A percentile compares a stretch with the other conserved stretches of the same genome.
These are phyloP conservation scores for Oxycera nigricornis DNA, from an alignment of 2,888 invertebrate species.

Conservation along the genomic window DNA sequence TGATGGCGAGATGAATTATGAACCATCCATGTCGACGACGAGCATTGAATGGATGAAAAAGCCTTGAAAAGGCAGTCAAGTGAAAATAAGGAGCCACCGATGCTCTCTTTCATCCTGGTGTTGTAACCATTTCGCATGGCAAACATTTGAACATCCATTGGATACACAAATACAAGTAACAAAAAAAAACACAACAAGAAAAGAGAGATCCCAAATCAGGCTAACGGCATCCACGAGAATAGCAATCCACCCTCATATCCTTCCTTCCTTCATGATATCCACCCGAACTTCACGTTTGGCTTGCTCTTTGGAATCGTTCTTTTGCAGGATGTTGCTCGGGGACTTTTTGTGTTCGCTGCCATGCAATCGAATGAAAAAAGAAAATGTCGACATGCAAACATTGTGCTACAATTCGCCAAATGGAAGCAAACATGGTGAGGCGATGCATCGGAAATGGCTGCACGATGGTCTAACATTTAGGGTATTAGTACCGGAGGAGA, in stretches of 20 bases:
- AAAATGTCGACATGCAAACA: conserved; percentile 28
- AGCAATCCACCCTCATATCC: conserved; percentile 15
- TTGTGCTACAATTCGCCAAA: not conserved
- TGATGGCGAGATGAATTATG: conserved; percentile 1
- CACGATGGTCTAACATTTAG: not conserved
- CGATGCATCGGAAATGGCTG: not conserved
- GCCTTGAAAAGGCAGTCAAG: conserved; percentile 28
- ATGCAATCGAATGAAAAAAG: not conserved
- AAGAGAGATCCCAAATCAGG: not conserved
- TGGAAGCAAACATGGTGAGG: conserved; percentile 6
- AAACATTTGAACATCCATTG: conserved; percentile 16
- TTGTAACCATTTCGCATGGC: conserved; percentile 22
- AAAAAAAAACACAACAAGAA: not conserved
- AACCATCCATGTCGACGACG: conserved; percentile 12
- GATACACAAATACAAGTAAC: conserved; percentile 4
- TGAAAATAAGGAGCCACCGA: conserved; percentile 21
- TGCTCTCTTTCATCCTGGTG: conserved; percentile 9
- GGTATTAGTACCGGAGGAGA: not conserved
- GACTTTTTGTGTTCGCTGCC: not conserved
- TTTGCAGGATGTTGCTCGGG: conserved; percentile 23
- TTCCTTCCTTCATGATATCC: not conserved
- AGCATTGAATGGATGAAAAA: not conserved
- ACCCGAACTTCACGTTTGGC: conserved; percentile 6
- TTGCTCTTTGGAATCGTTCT: conserved; percentile 1
- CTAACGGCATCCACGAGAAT: not conserved